Percentiles rank a stretch among this genome's conserved stretches.
phyloP scores from a whole-genome alignment of 1,140 invertebrate species.

The Drosophila mojavensis region DNA sequence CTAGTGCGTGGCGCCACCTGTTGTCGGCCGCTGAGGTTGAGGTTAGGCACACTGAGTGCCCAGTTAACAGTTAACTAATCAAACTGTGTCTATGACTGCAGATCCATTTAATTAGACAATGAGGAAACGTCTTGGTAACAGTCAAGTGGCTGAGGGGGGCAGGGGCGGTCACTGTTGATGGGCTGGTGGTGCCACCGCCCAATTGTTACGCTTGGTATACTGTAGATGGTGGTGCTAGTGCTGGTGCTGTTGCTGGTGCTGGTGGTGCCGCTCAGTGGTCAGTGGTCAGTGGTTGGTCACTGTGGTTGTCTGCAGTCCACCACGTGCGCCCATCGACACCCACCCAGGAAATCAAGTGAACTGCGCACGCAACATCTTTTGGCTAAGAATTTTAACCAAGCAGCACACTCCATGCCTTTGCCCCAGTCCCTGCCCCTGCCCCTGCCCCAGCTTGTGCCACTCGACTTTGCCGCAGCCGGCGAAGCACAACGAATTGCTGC shows the following conservation, averaged over 20 bases:
- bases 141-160: background rate
- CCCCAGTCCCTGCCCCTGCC: background rate
- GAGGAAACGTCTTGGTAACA: slow-evolving; percentile 36
- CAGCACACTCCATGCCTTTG: background rate
- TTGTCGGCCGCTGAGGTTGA: background rate
- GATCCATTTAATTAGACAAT: slow-evolving; percentile 64
- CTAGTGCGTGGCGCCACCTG: slow-evolving; percentile 16
- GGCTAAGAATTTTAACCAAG: slow-evolving; percentile 23
- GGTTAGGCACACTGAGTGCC: slow-evolving; percentile 6
- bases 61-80: slow-evolving; percentile 57
- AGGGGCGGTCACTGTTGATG: background rate
- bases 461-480: slow-evolving; percentile 48
- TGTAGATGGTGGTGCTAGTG: slow-evolving; percentile 3
- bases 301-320: slow-evolving; percentile 4
- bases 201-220: slow-evolving; percentile 53
- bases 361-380: slow-evolving; percentile 34
- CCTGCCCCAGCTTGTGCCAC: background rate
- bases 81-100: slow-evolving; percentile 48
- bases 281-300: slow-evolving; percentile 13
- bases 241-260: background rate
- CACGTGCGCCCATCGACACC: slow-evolving; percentile 40
- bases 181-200: slow-evolving; percentile 37
- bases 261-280: background rate
- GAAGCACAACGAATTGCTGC: slow-evolving; percentile 74
- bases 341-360: slow-evolving; percentile 20